These are phyloP conservation scores for Psilopsiagon aurifrons DNA, from an alignment of 2,113 vertebrate species.

Conservation along the genomic window DNA sequence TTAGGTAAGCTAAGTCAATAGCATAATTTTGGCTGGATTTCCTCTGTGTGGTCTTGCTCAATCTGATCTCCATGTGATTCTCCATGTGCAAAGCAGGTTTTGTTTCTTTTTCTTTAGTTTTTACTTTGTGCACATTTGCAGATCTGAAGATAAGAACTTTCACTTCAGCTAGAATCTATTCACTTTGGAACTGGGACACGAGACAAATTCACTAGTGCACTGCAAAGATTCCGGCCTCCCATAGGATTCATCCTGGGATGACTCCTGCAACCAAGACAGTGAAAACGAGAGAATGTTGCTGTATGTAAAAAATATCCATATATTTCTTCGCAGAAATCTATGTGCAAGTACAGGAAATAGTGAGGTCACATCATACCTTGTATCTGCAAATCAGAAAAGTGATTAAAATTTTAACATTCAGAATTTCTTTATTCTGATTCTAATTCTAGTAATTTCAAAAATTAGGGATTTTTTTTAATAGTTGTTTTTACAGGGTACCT, in stretches of 20 bases:
- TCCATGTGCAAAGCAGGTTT: not conserved
- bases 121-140: not conserved
- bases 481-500: not conserved
- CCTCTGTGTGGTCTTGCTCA: not conserved
- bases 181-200: not conserved
- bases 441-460: not conserved
- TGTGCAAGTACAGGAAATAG: not conserved
- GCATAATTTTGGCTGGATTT: not conserved
- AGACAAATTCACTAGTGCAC: not conserved
- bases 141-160: not conserved
- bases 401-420: not conserved
- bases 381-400: not conserved
- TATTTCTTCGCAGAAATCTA: not conserved
- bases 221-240: not conserved
- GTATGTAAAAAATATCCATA: not conserved
- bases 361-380: not conserved
- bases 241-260: not conserved
- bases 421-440: not conserved
- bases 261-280: not conserved
- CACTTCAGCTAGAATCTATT: not conserved
- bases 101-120: not conserved
- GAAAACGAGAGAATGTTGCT: not conserved
- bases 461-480: rapidly evolving
- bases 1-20: not conserved
- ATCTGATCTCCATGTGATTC: not conserved